These are phyloP conservation scores for Lycia hirtaria DNA, from an alignment of 2,888 invertebrate genomes.

Conservation along the genomic window DNA sequence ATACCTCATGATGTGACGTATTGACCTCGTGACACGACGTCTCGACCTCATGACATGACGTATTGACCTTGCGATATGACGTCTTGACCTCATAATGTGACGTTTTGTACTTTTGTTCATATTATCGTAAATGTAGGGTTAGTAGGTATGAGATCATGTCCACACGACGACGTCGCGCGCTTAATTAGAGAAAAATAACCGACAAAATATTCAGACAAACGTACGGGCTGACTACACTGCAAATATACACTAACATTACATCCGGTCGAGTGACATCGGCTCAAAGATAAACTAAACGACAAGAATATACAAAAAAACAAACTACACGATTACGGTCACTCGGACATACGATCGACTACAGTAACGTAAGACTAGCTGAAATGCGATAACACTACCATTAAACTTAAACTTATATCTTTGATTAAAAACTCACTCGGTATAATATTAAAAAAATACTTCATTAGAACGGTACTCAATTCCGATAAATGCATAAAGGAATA, in stretches of 20 bases:
- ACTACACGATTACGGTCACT: slow-evolving; percentile 72
- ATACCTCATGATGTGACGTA: slow-evolving; percentile 7
- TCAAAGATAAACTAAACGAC: slow-evolving; percentile 65
- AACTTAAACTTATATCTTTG: slow-evolving; percentile 84
- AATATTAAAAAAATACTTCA: slow-evolving; percentile 71
- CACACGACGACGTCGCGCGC: slow-evolving; percentile 75
- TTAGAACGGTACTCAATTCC: slow-evolving; percentile 77
- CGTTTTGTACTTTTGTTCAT: slow-evolving; percentile 82
- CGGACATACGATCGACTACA: slow-evolving; percentile 73
- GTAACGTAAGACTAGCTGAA: slow-evolving; percentile 85
- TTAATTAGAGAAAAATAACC: slow-evolving; percentile 75
- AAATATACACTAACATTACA: slow-evolving; percentile 62
- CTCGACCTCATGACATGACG: slow-evolving; percentile 18
- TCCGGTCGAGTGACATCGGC: slow-evolving; percentile 62
- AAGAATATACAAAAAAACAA: slow-evolving; percentile 72
- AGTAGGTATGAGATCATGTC: slow-evolving; percentile 85
- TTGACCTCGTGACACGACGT: slow-evolving; percentile 39
- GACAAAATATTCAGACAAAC: slow-evolving; percentile 83
- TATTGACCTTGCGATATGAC: slow-evolving; percentile 19
- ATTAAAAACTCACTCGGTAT: slow-evolving; percentile 82
- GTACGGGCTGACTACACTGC: slow-evolving; percentile 48
- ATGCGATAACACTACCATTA: slow-evolving; percentile 81
- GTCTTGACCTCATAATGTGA: neutral
- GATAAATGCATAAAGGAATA: slow-evolving; percentile 70
- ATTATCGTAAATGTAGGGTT: slow-evolving; percentile 74